These are phyloP conservation scores for Brachirus orientalis DNA, from an alignment of 2,113 vertebrate genomes.

Conservation along the genomic window DNA sequence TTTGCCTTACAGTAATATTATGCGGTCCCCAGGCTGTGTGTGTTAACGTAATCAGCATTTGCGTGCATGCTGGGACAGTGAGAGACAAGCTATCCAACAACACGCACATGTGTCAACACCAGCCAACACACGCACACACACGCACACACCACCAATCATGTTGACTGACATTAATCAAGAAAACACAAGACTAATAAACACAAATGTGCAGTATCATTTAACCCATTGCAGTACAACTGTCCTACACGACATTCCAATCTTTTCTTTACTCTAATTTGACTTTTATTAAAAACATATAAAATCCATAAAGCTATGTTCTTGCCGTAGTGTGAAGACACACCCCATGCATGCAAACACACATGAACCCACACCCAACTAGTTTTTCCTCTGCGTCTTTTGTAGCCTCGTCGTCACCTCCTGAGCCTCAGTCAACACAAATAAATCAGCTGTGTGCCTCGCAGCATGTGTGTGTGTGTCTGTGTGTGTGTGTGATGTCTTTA, in stretches of 20 bases:
- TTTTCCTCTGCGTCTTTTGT: slow-evolving; percentile 39
- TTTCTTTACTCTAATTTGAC: too few species aligned
- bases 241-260: too few species aligned
- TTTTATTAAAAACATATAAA: too few species aligned
- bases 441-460: slow-evolving; percentile 64
- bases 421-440: slow-evolving; percentile 77
- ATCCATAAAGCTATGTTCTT: too few species aligned
- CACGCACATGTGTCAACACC: slow-evolving; percentile 51
- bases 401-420: slow-evolving; percentile 72
- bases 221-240: not conserved
- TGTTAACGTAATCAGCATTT: slow-evolving; percentile 59
- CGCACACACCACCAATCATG: not conserved
- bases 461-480: slow-evolving; percentile 18
- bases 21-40: slow-evolving; percentile 54
- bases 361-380: slow-evolving; percentile 1
- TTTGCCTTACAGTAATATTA: slow-evolving; percentile 63
- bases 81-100: slow-evolving; percentile 32
- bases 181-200: not conserved
- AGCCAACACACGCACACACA: slow-evolving; percentile 12
- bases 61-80: slow-evolving; percentile 39
- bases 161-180: too few species aligned
- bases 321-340: too few species aligned
- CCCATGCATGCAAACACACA: not conserved
- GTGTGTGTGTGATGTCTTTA: slow-evolving; percentile 2
- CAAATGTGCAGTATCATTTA: not conserved